Evolutionary conservation across 1,140 invertebrate genomes (phyloP), one percentile per base, ranked within the genome.

Genomic region (Drosophila orena): DNA sequence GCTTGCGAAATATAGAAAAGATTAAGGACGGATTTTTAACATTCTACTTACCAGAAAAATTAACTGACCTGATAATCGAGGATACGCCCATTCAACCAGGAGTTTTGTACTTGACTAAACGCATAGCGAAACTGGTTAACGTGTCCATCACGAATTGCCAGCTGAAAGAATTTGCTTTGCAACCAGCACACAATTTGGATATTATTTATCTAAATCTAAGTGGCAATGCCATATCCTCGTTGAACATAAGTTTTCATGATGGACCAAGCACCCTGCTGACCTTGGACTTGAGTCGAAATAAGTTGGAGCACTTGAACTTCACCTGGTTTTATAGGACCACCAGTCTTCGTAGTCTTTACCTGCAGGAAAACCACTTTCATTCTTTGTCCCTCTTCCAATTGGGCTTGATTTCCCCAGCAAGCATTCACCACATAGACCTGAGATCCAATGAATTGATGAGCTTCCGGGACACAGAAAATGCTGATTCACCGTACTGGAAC

Each of bases 251-350:
- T 74, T 15, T 22, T 8, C 5, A 17, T 1, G 3, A 22, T 24
- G 46, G n/a, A 1, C 60, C 60, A 17, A 43, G 54, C 17, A 34
- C 40, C 10, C 37, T 91, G 5, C 12, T 44, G 20, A 70, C 14
- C 14, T 40, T 91, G 6, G 83, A 91, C 54, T 58, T 91, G 3
- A 91, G 90, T 20, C 53, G 27, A 2, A 91, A 91, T 52, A 46
- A 77, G n/a, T 37, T 91, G 43, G 34, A 20, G 7, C 55, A 47
- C 14, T 7, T 91, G 37, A 75, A 73, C 17, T 24, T 34, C 11
- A 61, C 54, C 14, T 91, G 90, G 90, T 72, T 91, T 7, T n/a
- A 6, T 0, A 55, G 61, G n/a, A 27, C 91, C 50, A 66, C 57
- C 15, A 43, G 50, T 5, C 54, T 91, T 4, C 35, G 65, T 0